Percentiles rank a stretch among this genome's conserved stretches.
These are phyloP conservation scores for Rhamnusium bicolor DNA, from an alignment of 2,888 invertebrate genomes.

Conservation along the genomic window DNA sequence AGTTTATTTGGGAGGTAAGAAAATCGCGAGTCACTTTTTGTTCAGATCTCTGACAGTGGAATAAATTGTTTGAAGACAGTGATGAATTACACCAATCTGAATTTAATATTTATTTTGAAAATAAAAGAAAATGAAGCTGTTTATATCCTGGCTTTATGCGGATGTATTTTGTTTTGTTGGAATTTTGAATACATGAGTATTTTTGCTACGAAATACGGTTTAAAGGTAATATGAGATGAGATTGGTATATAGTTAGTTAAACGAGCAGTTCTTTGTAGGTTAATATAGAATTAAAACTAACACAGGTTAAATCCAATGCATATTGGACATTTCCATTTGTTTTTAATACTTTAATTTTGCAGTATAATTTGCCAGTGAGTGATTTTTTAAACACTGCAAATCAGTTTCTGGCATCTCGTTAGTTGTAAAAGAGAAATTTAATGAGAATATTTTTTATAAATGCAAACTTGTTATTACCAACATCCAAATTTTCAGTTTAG, in stretches of 20 bases:
- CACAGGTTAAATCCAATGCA: not conserved
- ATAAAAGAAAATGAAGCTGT: not conserved
- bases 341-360: not conserved
- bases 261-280: not conserved
- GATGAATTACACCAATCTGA: conserved; percentile 11
- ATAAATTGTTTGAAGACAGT: conserved; percentile 26
- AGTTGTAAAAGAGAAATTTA: too few relatives aligned
- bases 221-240: not conserved
- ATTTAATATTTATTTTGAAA: conserved; percentile 26
- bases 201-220: not conserved
- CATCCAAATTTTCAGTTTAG: too few relatives aligned
- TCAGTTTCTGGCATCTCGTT: too few relatives aligned
- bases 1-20: conserved; percentile 17
- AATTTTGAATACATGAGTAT: not conserved
- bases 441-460: too few relatives aligned
- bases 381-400: not conserved
- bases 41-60: conserved; percentile 6
- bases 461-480: too few relatives aligned
- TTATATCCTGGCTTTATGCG: not conserved
- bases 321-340: not conserved
- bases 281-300: not conserved
- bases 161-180: not conserved
- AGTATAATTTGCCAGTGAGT: not conserved
- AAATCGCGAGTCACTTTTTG: conserved; percentile 23
- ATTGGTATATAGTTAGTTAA: not conserved